Conservation (phyloP, 2,888 invertebrate species). For the Dusona sp. region DNA sequence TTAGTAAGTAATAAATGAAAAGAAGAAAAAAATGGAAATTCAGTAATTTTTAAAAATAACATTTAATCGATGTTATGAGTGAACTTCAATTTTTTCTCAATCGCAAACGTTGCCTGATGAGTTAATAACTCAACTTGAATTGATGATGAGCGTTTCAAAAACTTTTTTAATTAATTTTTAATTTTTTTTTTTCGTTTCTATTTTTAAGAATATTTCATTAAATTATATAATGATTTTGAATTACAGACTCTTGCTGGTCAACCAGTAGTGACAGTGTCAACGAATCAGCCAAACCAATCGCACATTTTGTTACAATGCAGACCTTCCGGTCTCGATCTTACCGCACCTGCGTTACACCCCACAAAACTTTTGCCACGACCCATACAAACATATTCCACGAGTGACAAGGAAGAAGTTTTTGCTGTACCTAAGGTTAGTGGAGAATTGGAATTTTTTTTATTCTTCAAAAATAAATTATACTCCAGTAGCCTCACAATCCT, state of each 20-base stretch:
- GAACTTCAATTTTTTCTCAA: too few species aligned
- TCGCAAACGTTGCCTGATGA: too few species aligned
- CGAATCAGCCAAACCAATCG: conserved; percentile 77
- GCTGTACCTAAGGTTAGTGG: conserved; percentile 84
- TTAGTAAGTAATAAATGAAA: background rate
- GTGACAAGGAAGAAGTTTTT: conserved; percentile 84
- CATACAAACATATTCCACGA: conserved; percentile 46
- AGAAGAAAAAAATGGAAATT: background rate
- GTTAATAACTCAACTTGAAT: too few species aligned
- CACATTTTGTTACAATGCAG: conserved; percentile 80
- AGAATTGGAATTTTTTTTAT: background rate
- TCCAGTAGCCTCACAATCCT: background rate
- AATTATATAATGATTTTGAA: background rate
- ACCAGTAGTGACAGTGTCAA: conserved; percentile 78
- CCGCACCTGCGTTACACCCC: conserved; percentile 79
- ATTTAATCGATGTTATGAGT: background rate
- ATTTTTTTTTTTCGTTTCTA: background rate
- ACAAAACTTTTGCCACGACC: conserved; percentile 80
- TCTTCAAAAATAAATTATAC: background rate
- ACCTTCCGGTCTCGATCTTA: conserved; percentile 80
- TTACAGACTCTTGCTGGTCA: conserved; percentile 77
- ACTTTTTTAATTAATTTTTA: background rate
- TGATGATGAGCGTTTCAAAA: too few species aligned
- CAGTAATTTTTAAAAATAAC: background rate
- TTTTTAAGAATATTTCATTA: background rate